Evolutionary conservation across 2,113 vertebrate genomes (phyloP), one percentile per base, ranked within the genome.

Genomic region (Vanacampus margaritifer): DNA sequence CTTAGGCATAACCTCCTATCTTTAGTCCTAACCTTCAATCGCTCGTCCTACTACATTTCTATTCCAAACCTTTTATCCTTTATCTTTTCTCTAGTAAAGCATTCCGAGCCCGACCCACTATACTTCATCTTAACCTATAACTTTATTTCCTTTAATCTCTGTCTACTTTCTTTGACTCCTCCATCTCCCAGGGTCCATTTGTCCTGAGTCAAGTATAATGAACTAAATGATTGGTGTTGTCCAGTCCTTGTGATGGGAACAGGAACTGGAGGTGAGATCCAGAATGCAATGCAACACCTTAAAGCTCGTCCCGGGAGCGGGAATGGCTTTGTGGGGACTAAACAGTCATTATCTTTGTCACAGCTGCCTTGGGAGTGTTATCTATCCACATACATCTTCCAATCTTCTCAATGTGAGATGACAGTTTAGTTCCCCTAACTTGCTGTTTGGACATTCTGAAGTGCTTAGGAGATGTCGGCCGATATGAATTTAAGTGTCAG

Each of bases 401-500:
- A n/a, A n/a, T n/a, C n/a, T 76, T 85, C 76, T 87, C 77, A 89
- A 88, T 87, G 76, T 80, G 62, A 88, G 80, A 89, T 87, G 83
- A 87, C 84, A 90, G 83, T 90, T 88, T 32, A 81, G 79, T 84
- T 85, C 80, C 79, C 54, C 79, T 79, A 83, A n/a, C 80, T 85
- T 80, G 77, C 80, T 78, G 74, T 71, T 64, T 84, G 79, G 81
- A 84, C 69, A 36, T 68, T 82, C 65, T 81, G 84, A 84, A 80
- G 78, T 41, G 84, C 84, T 87, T 76, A 85, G 73, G 85, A 87
- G 86, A 88, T 90, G 89, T 87, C 87, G 80, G 32, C 75, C 65
- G 86, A 89, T 88, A 86, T 88, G 87, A 90, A 90, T 86, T 72
- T 79, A 87, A 70, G 80, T 89, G 89, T 88, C 89, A 90, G 79